Conservation (phyloP, 2,113 vertebrate species). For the Xenopus laevis region DNA sequence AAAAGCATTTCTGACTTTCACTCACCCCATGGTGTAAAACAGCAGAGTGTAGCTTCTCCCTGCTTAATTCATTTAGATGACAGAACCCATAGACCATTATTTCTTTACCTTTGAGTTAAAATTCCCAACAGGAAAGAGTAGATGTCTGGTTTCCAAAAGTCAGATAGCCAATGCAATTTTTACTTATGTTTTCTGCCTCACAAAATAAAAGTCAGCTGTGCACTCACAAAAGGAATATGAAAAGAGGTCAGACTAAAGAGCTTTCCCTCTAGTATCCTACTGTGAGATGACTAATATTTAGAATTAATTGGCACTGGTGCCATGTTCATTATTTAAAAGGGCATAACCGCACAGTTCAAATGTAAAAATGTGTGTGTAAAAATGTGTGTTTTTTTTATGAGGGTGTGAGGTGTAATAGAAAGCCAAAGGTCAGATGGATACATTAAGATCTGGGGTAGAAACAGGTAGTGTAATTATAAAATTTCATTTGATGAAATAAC, state of each 20-base stretch:
- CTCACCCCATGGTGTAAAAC: constrained; percentile 13
- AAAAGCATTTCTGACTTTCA: constrained; percentile 7
- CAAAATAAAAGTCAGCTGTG: constrained; percentile 7
- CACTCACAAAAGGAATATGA: not conserved
- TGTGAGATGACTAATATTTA: constrained; percentile 6
- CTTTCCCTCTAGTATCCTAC: not conserved
- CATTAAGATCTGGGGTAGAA: too few relatives aligned
- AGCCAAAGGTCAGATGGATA: too few relatives aligned
- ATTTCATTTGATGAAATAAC: too few relatives aligned
- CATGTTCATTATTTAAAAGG: too few relatives aligned
- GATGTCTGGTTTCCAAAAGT: constrained; percentile 23
- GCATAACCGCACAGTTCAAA: too few relatives aligned
- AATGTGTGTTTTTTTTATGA: too few relatives aligned
- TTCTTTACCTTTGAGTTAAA: constrained; percentile 36
- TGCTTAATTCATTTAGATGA: constrained; percentile 11
- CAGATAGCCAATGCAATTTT: constrained; percentile 6
- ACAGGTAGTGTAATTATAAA: too few relatives aligned
- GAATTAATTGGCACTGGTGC: constrained; percentile 1
- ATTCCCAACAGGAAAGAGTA: constrained; percentile 37
- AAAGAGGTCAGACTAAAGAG: constrained; percentile 15
- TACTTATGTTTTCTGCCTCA: not conserved
- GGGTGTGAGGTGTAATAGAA: too few relatives aligned
- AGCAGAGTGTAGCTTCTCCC: constrained; percentile 17
- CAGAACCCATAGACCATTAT: not conserved
- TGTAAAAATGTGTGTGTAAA: too few relatives aligned